Percentiles rank a stretch among this genome's conserved stretches.
Conservation (phyloP, 2,888 invertebrate genomes). For the Dolichopus griseipennis region DNA sequence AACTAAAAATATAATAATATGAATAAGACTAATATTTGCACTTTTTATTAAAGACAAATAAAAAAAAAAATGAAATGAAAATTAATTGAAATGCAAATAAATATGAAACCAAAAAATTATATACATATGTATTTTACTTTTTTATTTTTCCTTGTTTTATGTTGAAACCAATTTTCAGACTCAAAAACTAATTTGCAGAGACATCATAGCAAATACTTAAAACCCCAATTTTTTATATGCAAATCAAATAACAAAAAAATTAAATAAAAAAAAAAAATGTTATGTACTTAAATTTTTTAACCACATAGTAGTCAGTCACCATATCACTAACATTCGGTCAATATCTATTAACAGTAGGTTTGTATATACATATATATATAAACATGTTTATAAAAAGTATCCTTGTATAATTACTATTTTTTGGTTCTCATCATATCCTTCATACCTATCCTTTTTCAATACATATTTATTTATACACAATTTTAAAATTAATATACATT, state of each 20-base stretch:
- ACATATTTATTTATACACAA: no score
- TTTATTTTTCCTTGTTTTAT: background rate
- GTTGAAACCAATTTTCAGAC: background rate
- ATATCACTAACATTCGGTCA: background rate
- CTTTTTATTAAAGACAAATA: no score
- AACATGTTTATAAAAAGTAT: background rate
- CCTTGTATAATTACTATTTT: background rate
- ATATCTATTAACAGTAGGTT: background rate
- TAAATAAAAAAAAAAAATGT: no score
- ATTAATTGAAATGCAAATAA: constrained; percentile 4
- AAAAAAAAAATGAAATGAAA: background rate
- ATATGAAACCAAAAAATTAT: background rate
- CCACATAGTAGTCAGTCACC: background rate
- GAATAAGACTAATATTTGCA: no score
- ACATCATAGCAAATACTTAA: background rate
- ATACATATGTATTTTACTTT: background rate
- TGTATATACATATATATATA: background rate
- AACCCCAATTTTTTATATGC: background rate
- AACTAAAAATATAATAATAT: no score
- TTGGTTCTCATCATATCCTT: no score
- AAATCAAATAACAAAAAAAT: no score
- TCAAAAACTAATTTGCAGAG: background rate
- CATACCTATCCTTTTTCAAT: no score
- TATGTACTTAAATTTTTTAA: background rate
- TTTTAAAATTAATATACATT: no score